Conservation (phyloP, 2,113 vertebrate genomes). For the Dicrurus megarhynchus region DNA sequence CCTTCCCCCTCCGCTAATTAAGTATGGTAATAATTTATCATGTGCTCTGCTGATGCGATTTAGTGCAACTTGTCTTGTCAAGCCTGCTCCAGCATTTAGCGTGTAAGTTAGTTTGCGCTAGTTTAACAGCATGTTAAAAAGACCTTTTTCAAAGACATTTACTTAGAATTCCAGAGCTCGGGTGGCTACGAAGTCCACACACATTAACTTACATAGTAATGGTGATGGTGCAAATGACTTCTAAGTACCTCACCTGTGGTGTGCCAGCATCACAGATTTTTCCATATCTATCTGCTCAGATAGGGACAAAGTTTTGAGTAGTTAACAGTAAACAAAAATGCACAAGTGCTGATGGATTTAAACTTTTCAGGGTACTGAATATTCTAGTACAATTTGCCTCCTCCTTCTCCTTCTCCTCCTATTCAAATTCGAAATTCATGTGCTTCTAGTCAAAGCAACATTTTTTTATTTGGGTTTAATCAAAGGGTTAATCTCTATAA, state of each 20-base stretch:
- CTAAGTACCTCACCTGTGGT: background rate
- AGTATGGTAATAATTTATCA: background rate
- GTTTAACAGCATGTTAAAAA: background rate
- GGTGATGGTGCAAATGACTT: background rate
- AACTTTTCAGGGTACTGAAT: background rate
- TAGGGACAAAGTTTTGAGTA: background rate
- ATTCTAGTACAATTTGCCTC: background rate
- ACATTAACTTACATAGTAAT: background rate
- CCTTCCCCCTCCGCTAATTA: background rate
- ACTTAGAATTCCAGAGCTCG: background rate
- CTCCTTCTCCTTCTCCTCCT: background rate
- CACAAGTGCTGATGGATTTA: background rate
- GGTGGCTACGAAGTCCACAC: rapidly evolving
- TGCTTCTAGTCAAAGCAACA: background rate
- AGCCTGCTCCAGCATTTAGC: background rate
- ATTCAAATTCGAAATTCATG: background rate
- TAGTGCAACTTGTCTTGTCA: constrained; percentile 3
- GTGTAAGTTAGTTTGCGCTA: background rate
- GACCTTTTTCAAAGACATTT: background rate
- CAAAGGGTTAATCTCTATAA: background rate
- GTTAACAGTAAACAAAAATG: background rate
- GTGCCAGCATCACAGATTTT: background rate
- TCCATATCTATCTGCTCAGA: background rate
- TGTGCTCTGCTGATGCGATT: background rate
- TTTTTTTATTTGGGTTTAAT: background rate